phyloP scores from a whole-genome alignment of 2,888 invertebrate genomes.

The Trilocha varians region DNA sequence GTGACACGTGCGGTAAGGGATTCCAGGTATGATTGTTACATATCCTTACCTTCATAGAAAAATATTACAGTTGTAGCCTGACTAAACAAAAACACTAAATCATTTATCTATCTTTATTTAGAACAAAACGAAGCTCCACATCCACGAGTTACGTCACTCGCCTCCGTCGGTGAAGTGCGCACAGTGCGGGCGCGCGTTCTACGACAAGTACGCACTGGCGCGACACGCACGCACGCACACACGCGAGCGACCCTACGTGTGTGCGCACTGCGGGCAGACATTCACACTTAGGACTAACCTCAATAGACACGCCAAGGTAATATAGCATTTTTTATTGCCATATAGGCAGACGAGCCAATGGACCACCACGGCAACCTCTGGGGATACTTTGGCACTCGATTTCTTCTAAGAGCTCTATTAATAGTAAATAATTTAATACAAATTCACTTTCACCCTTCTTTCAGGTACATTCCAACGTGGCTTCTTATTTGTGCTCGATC shows the following conservation, averaged over 20 bases:
- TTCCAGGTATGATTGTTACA: constrained; percentile 22
- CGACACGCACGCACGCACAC: constrained; percentile 19
- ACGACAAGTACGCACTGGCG: constrained; percentile 23
- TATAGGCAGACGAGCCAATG: too few relatives aligned
- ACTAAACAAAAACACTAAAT: neutral
- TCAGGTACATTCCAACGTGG: constrained; percentile 24
- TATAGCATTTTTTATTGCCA: neutral
- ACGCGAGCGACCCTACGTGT: constrained; percentile 16
- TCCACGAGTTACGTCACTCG: constrained; percentile 24
- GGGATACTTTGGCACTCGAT: neutral
- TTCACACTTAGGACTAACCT: constrained; percentile 19
- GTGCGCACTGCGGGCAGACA: constrained; percentile 17
- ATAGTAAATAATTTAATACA: too few relatives aligned
- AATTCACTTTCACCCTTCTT: neutral
- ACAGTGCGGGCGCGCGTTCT: constrained; percentile 20
- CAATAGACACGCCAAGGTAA: constrained; percentile 20
- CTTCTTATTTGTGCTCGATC: constrained; percentile 24
- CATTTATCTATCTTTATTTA: constrained; percentile 3
- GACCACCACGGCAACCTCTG: neutral
- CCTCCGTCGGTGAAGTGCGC: constrained; percentile 16
- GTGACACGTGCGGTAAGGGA: constrained; percentile 29
- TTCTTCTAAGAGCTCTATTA: too few relatives aligned
- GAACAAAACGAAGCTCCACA: constrained; percentile 22
- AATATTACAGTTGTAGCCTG: too few relatives aligned
- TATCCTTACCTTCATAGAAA: too few relatives aligned